Evolutionary conservation across 1,140 invertebrate species (phyloP).

Genomic region (Drosophila varians): DNA sequence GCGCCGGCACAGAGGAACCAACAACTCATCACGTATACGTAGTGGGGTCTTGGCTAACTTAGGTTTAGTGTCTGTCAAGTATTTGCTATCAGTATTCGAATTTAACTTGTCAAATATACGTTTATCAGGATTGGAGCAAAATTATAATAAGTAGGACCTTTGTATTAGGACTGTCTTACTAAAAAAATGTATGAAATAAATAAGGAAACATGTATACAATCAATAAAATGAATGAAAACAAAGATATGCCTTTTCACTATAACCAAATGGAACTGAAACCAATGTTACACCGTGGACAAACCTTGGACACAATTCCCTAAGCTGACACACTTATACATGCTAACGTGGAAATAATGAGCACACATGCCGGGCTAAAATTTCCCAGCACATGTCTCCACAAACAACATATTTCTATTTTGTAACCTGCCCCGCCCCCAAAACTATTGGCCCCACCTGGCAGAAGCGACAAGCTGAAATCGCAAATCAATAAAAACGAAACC

Average conservation of each 20-base stretch:
- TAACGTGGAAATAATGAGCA: slow-evolving; percentile 48
- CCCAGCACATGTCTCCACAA: slow-evolving; percentile 67
- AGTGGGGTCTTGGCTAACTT: neutral
- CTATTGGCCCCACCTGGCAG: neutral
- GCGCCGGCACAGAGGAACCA: neutral
- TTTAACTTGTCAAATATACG: slow-evolving; percentile 15
- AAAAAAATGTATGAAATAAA: neutral
- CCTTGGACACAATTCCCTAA: no score
- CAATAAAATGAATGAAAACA: neutral
- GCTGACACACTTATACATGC: slow-evolving; percentile 56
- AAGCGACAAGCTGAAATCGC: slow-evolving; percentile 30
- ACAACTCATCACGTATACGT: slow-evolving; percentile 17
- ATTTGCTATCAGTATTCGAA: slow-evolving; percentile 39
- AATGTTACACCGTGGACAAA: slow-evolving; percentile 5
- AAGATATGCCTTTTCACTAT: neutral
- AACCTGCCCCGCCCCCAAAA: slow-evolving; percentile 21
- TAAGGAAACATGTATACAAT: neutral
- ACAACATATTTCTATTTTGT: slow-evolving; percentile 39
- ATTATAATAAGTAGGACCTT: no score
- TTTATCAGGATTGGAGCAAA: slow-evolving; percentile 2
- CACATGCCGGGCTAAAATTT: slow-evolving; percentile 54
- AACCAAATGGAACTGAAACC: slow-evolving; percentile 7
- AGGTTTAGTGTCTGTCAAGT: slow-evolving; percentile 37
- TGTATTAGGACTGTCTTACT: no score
- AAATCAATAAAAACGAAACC: slow-evolving; percentile 76